Conservation (phyloP, 2,797 vertebrate genomes). For the Protosalanx chinensis region DNA sequence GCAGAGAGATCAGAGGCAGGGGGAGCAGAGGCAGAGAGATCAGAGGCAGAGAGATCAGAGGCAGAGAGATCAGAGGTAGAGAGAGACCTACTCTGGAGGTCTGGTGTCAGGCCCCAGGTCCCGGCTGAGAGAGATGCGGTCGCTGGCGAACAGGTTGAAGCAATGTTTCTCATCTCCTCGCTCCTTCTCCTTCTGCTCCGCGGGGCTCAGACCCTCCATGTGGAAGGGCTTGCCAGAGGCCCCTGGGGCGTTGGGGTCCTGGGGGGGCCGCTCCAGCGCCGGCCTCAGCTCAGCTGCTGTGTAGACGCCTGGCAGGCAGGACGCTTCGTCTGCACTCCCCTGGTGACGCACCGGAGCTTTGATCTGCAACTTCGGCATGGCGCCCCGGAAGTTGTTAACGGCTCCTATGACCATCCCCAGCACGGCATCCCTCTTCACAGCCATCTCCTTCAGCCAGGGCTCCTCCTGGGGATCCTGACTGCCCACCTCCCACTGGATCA, state of each 20-base stretch:
- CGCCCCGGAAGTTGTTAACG: slow-evolving; percentile 91
- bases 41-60: slow-evolving; percentile 7
- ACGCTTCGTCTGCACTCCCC: slow-evolving; percentile 60
- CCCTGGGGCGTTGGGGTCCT: slow-evolving; percentile 85
- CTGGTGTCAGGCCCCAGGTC: slow-evolving; percentile 95
- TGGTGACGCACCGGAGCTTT: slow-evolving; percentile 83
- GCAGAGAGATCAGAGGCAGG: slow-evolving; percentile 3
- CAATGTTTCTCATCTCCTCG: slow-evolving; percentile 92
- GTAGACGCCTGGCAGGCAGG: slow-evolving; percentile 87
- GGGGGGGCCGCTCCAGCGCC: slow-evolving; percentile 81
- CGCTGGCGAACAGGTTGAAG: slow-evolving; percentile 95
- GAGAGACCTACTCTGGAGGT: slow-evolving; percentile 90
- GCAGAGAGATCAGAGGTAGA: too few relatives aligned
- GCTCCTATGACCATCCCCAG: slow-evolving; percentile 90
- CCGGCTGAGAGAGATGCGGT: slow-evolving; percentile 93
- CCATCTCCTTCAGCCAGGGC: slow-evolving; percentile 78
- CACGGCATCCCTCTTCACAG: slow-evolving; percentile 83
- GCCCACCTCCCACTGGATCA: slow-evolving; percentile 95
- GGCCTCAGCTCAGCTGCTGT: slow-evolving; percentile 86
- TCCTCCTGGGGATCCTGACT: slow-evolving; percentile 81
- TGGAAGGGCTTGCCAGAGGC: slow-evolving; percentile 89
- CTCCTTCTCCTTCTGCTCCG: slow-evolving; percentile 90
- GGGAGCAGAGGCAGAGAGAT: slow-evolving; percentile 16
- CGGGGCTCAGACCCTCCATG: slow-evolving; percentile 75
- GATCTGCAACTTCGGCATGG: slow-evolving; percentile 97